These are phyloP conservation scores for Pionites leucogaster DNA, from an alignment of 2,113 vertebrate species.

Conservation along the genomic window DNA sequence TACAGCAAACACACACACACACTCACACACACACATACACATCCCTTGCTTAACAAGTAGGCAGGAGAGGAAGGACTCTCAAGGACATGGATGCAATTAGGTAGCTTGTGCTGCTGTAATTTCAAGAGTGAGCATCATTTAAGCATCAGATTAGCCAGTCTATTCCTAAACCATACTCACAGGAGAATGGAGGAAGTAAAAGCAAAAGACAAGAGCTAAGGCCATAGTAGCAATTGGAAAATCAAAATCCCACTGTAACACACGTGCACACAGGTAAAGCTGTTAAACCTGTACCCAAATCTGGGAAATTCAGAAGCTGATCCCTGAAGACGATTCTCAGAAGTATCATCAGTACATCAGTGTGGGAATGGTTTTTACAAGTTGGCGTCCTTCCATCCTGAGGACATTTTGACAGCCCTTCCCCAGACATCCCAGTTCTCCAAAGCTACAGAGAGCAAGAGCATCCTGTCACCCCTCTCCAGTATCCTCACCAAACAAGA, in stretches of 20 bases:
- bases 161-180: background rate
- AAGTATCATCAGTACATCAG: background rate
- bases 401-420: background rate
- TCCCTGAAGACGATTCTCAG: background rate
- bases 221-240: background rate
- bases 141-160: background rate
- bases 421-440: background rate
- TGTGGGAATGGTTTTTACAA: background rate
- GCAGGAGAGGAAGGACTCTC: background rate
- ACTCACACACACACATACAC: fast-evolving
- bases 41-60: fast-evolving
- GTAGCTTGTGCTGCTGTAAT: background rate
- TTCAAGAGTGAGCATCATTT: background rate
- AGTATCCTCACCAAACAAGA: background rate
- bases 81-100: background rate
- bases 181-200: background rate
- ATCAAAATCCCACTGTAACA: background rate
- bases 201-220: background rate
- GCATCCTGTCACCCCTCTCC: no score
- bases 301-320: background rate
- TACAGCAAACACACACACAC: background rate
- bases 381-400: background rate
- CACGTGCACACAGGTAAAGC: background rate
- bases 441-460: no score
- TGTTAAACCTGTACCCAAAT: background rate